Evolutionary conservation across 2,797 vertebrate species (phyloP), one percentile per base, ranked within the genome.

Genomic region (Perodicticus potto): DNA sequence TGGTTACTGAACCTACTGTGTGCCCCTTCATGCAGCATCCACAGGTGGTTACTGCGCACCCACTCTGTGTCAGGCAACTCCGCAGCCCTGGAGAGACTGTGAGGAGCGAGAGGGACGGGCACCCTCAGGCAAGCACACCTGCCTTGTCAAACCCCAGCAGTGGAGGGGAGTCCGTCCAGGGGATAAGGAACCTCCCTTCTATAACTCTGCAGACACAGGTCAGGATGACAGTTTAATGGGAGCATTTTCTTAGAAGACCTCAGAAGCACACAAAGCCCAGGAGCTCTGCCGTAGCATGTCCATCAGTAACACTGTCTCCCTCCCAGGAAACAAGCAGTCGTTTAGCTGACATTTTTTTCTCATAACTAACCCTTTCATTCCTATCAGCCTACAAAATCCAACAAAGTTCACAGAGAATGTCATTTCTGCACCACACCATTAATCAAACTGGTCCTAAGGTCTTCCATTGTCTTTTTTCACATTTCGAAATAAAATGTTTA

Each of bases 401-500:
- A 86, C 25, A 72, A 25, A 40, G 13, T 37, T 83, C 83, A 55
- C 17, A 5, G 0, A 23, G 23, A 88, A 81, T 32, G 34, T 86
- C 43, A 16, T 45, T 81, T 93, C 73, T 59, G 32, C 4, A 73
- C 85, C 53, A 25, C 34, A 40, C 32, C 17, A 34, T 37, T n/a
- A 73, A 86, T 45, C 43, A 40, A 70, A 69, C 40, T 1, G 22
- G 17, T 49, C 29, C 37, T 49, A 45, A 85, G 91, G 27, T 65
- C 85, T 81, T 81, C 67, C 65, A 23, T 6, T n/a, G 27, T 76
- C 23, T 72, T 84, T 40, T 89, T 40, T 87, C 0, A 34, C 12
- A 11, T 70, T 89, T 77, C 53, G 86, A 87, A 78, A 89, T 32
- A 80, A 96, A 87, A 76, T 22, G 10, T 53, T 77, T 29, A 81